Base-by-base conservation (phyloP, 1,140 invertebrate genomes). In the Dinoponera quadriceps region DNA sequence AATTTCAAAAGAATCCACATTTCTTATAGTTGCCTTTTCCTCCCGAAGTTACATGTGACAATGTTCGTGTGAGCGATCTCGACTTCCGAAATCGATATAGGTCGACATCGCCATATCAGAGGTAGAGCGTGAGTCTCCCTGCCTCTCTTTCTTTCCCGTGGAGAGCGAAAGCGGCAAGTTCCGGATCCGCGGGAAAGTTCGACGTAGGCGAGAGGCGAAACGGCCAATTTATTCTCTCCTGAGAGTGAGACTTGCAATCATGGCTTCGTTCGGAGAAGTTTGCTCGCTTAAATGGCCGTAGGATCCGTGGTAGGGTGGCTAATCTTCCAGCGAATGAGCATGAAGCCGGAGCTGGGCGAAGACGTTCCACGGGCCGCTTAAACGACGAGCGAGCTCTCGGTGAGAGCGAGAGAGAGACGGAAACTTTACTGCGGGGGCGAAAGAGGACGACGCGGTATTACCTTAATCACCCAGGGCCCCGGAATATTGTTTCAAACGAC, bases 241-340 rank as follows among this genome's bases (percentile, higher is more conserved):
- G 80, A 87, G 65, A 82, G 75, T 85, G 72, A 85, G 77, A 84
- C 83, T 84, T 49, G 83, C 83, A 88, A 88, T 88, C 86, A 85
- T 82, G 82, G 85, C 65, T 80, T 82, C 60, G 82, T 69, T 83
- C 73, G 78, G 51, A 66, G 78, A 88, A 88, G 86, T 88, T 88
- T 87, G 82, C 75, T 78, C 71, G 86, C 57, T 85, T 88, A 88
- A 88, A 88, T 88, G 86, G 86, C 78, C 86, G 78, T 82, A 74
- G 66, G 38, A 88, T 78, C 83, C 77, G 59, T 82, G 66, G 82
- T 88, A 60, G 86, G 86, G 86, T 88, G 86, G 86, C 86, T 88
- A 88, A 88, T 88, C 86, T 88, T 88, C 86, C 86, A 59, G 83
- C 87, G 87, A 88, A 88, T 57, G 87, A 89, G 84, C 88, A 90